Base-by-base conservation (phyloP, 2,888 invertebrate genomes). In the Bembecia ichneumoniformis region DNA sequence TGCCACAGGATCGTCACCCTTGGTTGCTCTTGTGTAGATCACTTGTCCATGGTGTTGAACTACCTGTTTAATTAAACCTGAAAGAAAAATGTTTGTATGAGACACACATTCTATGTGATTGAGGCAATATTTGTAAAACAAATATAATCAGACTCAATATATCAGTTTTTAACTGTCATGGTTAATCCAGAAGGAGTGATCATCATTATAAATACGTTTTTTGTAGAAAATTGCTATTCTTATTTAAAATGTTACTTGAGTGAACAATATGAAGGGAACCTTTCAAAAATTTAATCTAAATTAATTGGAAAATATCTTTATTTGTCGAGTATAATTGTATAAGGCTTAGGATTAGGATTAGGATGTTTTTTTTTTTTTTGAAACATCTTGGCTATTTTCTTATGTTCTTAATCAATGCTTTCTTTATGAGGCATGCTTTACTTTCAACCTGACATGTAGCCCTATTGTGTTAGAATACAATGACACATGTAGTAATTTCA, bases 11-110 rank as follows among this genome's bases (percentile, higher is more conserved):
- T 96, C 97, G 75, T 97, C 97, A 66, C 94, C 96, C 89, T 98
- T 98, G 45, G 97, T 98, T 51, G 96, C 94, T 76, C 98, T 91
- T 35, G 98, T 99, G 90, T 98, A 99, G 80, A 99, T 98, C 58
- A 97, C 91, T 87, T 99, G 99, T 49, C 97, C 95, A 79, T 96
- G 95, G 83, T 99, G 98, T 81, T 97, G 96, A 53, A 97, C 95
- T 58, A 99, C 97, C 84, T 96, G 96, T 76, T 94, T 96, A 76
- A 99, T 98, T 69, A 97, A 87, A 73, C 97, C 95, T 96, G 87
- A 1, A 71, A 81, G 61, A 49, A 58, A 55, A 49, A 44, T 28
- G 28, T 28, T 40, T 4, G 7, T n/a, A 13, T 40, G 13, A 40
- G n/a, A n/a, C n/a, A 4, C 4, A 40, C 14, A 13, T 40, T 40